A percentile compares a stretch with the other conserved stretches of the same genome.
Evolutionary conservation across 2,113 vertebrate genomes (phyloP).

Genomic region (Hiodon tergisus): DNA sequence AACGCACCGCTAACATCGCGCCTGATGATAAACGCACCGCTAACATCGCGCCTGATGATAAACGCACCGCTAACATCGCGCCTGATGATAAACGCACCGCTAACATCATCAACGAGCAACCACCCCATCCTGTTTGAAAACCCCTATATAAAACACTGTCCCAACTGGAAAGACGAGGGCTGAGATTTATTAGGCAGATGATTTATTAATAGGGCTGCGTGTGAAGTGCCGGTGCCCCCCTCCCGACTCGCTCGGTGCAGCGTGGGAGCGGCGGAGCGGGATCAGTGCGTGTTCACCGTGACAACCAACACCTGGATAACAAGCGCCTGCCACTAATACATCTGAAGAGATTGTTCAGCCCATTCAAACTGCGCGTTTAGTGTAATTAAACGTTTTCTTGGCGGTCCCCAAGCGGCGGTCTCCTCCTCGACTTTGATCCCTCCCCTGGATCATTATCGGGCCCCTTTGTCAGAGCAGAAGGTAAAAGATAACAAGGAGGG

Average conservation of each 20-base stretch:
- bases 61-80: background rate
- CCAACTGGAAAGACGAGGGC: background rate
- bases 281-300: background rate
- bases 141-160: background rate
- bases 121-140: background rate
- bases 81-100: background rate
- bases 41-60: background rate
- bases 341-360: background rate
- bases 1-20: background rate
- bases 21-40: background rate
- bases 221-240: background rate
- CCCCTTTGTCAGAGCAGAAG: background rate
- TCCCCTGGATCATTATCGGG: slow-evolving; percentile 6
- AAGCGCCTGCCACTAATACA: background rate
- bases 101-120: background rate
- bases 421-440: background rate
- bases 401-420: background rate
- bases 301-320: slow-evolving; percentile 5
- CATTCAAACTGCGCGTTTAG: background rate
- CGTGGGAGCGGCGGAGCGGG: too few relatives aligned
- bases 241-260: background rate
- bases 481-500: slow-evolving; percentile 15
- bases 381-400: slow-evolving; percentile 5
- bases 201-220: slow-evolving; percentile 4
- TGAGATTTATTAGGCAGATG: slow-evolving; percentile 9